A percentile compares a stretch with the other conserved stretches of the same genome.
phyloP scores from a whole-genome alignment of 2,113 vertebrate species.

The Paraplagusia blochii region DNA sequence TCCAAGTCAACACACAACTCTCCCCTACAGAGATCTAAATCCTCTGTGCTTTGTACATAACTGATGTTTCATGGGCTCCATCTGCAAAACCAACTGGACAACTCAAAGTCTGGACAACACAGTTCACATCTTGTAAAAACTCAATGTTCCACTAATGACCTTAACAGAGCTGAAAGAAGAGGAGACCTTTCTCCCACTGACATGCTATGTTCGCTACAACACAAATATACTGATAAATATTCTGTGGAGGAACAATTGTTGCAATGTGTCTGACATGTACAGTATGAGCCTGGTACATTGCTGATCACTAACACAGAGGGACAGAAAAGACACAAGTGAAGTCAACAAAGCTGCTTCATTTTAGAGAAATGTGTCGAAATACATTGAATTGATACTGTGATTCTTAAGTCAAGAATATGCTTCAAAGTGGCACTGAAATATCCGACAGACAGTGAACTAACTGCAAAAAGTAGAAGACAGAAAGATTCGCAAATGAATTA shows the following conservation, averaged over 20 bases:
- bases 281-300: conserved; percentile 1
- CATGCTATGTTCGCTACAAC: neutral
- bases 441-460: too few species aligned
- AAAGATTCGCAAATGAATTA: too few species aligned
- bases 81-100: neutral
- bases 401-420: too few species aligned
- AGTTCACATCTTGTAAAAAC: conserved; percentile 10
- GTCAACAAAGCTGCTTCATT: neutral
- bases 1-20: too few species aligned
- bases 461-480: too few species aligned
- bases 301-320: conserved; percentile 1
- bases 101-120: conserved; percentile 10
- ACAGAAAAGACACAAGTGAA: neutral
- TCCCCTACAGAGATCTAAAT: too few species aligned
- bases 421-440: neutral
- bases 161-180: conserved; percentile 30
- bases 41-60: too few species aligned
- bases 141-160: conserved; percentile 40
- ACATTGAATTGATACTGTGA: too few species aligned
- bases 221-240: neutral
- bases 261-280: neutral
- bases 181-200: conserved; percentile 10
- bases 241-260: neutral
- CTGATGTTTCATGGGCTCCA: too few species aligned
- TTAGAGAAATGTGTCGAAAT: too few species aligned